Percentiles rank a stretch among this genome's conserved stretches.
phyloP scores from a whole-genome alignment of 2,888 invertebrate genomes.

The Acanthacorydalis orientalis region DNA sequence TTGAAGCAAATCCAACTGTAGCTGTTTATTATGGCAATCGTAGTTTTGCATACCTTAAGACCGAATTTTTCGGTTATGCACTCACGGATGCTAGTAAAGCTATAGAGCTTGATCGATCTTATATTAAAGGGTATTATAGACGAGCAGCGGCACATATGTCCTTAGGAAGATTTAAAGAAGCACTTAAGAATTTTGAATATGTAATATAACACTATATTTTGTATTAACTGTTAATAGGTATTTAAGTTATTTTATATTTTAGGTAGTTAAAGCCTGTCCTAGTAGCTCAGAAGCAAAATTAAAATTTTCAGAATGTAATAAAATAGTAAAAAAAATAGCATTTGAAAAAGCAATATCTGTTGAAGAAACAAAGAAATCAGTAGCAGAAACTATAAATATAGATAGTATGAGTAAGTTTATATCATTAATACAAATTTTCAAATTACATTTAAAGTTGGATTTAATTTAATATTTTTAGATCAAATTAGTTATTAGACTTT shows the following conservation, averaged over 20 bases:
- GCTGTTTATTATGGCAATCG: constrained; percentile 89
- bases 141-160: constrained; percentile 96
- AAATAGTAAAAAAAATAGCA: constrained; percentile 85
- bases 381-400: constrained; percentile 77
- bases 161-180: constrained; percentile 90
- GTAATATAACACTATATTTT: constrained; percentile 32
- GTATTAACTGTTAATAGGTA: background rate
- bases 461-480: background rate
- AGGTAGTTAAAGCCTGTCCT: constrained; percentile 84
- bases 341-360: constrained; percentile 95
- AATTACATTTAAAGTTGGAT: background rate
- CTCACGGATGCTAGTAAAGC: constrained; percentile 81
- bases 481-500: background rate
- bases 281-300: constrained; percentile 86
- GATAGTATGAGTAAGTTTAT: constrained; percentile 69
- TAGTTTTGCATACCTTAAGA: constrained; percentile 85
- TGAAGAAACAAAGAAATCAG: constrained; percentile 70
- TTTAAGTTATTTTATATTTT: constrained; percentile 13
- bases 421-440: background rate
- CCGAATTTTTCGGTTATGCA: constrained; percentile 92
- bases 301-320: constrained; percentile 87
- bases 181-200: constrained; percentile 91
- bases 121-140: constrained; percentile 93
- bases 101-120: constrained; percentile 74
- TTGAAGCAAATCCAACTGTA: constrained; percentile 63